phyloP scores from a whole-genome alignment of 2,888 invertebrate genomes.

The Actias luna region DNA sequence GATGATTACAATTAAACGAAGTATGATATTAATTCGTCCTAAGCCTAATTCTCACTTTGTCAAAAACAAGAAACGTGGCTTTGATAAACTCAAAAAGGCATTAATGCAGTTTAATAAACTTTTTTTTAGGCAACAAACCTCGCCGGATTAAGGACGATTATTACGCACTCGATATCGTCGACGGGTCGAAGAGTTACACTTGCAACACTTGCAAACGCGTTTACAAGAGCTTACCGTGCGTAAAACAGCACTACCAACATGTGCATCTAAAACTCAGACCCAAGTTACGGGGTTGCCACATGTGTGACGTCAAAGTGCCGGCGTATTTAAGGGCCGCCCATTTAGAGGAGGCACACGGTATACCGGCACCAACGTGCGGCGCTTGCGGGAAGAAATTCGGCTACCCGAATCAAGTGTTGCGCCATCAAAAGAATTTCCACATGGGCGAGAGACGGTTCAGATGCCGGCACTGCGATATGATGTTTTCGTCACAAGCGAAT shows the following conservation, averaged over 20 bases:
- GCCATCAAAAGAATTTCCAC: slow-evolving; percentile 45
- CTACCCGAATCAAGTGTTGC: slow-evolving; percentile 39
- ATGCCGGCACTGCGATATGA: slow-evolving; percentile 38
- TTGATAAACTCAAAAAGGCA: not conserved
- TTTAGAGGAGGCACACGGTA: slow-evolving; percentile 45
- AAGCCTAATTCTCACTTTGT: not conserved
- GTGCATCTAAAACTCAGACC: slow-evolving; percentile 40
- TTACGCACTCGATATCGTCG: slow-evolving; percentile 27
- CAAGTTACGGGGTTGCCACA: slow-evolving; percentile 34
- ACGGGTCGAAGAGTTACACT: slow-evolving; percentile 27
- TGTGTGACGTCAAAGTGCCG: slow-evolving; percentile 34
- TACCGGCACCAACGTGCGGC: slow-evolving; percentile 44
- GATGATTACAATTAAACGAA: not conserved
- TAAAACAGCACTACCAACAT: slow-evolving; percentile 40
- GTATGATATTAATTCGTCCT: not conserved
- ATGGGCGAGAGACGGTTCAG: slow-evolving; percentile 46
- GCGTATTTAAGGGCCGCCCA: slow-evolving; percentile 36
- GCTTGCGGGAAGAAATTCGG: slow-evolving; percentile 54
- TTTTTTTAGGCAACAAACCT: slow-evolving; percentile 16
- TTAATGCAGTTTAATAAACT: slow-evolving; percentile 4
- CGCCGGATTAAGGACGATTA: slow-evolving; percentile 17
- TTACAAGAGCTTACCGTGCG: slow-evolving; percentile 30
- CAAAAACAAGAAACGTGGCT: not conserved
- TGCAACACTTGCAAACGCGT: slow-evolving; percentile 34
- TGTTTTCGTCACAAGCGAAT: slow-evolving; percentile 29